Evolutionary conservation across 2,888 invertebrate genomes (phyloP).

Genomic region (Parapristionchus giblindavisi): DNA sequence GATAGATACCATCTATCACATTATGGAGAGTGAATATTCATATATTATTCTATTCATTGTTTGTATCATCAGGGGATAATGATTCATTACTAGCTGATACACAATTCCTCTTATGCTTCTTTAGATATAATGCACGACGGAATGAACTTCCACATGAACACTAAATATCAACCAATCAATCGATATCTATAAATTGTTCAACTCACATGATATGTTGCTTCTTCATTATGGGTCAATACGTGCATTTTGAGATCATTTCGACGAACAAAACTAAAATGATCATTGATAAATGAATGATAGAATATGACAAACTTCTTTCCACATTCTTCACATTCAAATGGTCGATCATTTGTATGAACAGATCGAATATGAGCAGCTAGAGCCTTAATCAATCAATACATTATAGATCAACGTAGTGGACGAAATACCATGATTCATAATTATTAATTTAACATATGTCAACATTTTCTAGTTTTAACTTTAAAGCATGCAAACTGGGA

Average conservation of each 20-base stretch:
- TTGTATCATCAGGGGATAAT: background rate
- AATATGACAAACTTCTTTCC: conserved; percentile 27
- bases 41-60: conserved; percentile 6
- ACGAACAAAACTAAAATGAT: conserved; percentile 40
- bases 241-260: conserved; percentile 47
- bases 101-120: conserved; percentile 43
- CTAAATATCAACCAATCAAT: background rate
- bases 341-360: conserved; percentile 46
- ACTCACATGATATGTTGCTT: conserved; percentile 25
- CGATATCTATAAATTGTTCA: background rate
- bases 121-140: conserved; percentile 44
- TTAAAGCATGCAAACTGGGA: no score
- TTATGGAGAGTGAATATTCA: no score
- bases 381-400: conserved; percentile 42
- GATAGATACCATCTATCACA: no score
- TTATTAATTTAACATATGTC: no score
- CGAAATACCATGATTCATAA: no score
- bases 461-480: no score
- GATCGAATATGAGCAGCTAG: conserved; percentile 53
- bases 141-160: conserved; percentile 43
- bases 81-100: background rate
- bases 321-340: conserved; percentile 45
- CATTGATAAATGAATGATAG: background rate
- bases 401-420: background rate
- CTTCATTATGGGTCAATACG: conserved; percentile 38